Conservation (phyloP, 2,888 invertebrate species). For the Oscheius sp. region DNA sequence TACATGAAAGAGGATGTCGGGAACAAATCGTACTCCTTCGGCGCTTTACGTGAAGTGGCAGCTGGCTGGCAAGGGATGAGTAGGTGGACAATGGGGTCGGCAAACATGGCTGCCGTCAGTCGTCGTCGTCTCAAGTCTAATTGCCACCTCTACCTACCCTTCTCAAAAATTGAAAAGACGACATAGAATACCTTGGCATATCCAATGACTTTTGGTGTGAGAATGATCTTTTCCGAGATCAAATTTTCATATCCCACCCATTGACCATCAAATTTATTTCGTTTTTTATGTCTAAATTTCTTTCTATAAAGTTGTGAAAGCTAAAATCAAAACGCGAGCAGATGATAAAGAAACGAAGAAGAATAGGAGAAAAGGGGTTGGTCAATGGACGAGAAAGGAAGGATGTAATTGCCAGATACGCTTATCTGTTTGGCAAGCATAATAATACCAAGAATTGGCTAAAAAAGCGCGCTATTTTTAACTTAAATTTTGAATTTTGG, state of each 20-base stretch:
- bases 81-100: slow-evolving; percentile 31
- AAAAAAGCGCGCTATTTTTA: background rate
- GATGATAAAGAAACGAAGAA: too few species aligned
- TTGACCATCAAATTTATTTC: too few species aligned
- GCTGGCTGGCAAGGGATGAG: slow-evolving; percentile 28
- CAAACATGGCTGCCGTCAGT: slow-evolving; percentile 24
- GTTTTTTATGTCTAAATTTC: too few species aligned
- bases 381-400: background rate
- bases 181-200: background rate
- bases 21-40: slow-evolving; percentile 29
- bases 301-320: too few species aligned
- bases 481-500: background rate
- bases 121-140: slow-evolving; percentile 5
- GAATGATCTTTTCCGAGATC: background rate
- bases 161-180: background rate
- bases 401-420: background rate
- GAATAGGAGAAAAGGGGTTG: background rate
- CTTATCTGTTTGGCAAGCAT: too few species aligned
- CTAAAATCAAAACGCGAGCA: too few species aligned
- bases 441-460: too few species aligned
- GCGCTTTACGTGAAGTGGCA: slow-evolving; percentile 29
- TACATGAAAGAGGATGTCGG: background rate
- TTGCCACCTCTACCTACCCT: slow-evolving; percentile 3
- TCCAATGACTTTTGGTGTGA: background rate
- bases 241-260: background rate